phyloP scores from a whole-genome alignment of 2,113 vertebrate genomes.

The Hypanus sabinus region DNA sequence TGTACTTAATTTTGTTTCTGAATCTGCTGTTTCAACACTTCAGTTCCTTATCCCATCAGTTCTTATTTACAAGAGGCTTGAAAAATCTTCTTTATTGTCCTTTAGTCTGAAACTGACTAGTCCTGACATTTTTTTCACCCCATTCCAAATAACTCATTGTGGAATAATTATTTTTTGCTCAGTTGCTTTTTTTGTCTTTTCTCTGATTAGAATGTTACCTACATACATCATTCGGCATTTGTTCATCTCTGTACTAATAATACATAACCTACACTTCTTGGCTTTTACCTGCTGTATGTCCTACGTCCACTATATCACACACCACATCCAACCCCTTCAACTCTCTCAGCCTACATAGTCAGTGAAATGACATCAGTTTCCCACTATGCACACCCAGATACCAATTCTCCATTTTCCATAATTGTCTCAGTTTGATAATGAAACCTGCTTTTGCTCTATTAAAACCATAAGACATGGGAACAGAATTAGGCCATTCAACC shows the following conservation, averaged over 20 bases:
- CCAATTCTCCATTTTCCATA: too few species aligned
- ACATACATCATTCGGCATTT: not conserved
- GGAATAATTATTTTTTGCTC: not conserved
- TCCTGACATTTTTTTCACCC: too few species aligned
- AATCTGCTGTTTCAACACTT: not conserved
- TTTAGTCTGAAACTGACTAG: not conserved
- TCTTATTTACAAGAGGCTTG: not conserved
- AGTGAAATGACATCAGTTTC: too few species aligned
- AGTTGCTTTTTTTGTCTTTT: not conserved
- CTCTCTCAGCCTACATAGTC: not conserved
- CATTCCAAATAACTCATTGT: not conserved
- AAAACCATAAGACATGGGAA: too few species aligned
- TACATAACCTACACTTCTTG: not conserved
- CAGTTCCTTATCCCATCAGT: not conserved
- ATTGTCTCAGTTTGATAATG: too few species aligned
- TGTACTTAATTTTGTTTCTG: not conserved
- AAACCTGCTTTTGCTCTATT: too few species aligned
- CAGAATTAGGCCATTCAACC: too few species aligned
- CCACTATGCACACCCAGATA: too few species aligned
- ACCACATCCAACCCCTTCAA: too few species aligned
- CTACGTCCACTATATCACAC: not conserved
- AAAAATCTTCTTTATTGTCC: not conserved
- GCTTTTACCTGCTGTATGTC: not conserved
- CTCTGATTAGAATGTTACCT: not conserved
- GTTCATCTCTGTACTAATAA: not conserved